These are phyloP conservation scores for Cebus imitator DNA, from an alignment of 2,113 vertebrate genomes.

Conservation along the genomic window DNA sequence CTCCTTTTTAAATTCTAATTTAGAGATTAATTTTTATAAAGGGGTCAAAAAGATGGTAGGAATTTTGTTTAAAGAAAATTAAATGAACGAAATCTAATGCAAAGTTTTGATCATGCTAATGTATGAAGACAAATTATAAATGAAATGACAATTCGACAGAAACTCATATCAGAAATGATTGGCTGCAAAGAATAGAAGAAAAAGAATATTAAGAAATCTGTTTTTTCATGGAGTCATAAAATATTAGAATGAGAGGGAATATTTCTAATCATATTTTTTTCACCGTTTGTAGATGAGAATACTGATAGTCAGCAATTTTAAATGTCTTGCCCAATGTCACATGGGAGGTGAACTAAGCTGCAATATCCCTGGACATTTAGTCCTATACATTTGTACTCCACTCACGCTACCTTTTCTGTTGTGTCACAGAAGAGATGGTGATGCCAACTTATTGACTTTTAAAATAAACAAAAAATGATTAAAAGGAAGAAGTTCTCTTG, in stretches of 20 bases:
- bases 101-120: neutral
- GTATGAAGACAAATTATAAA: neutral
- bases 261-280: neutral
- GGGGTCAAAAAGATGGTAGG: neutral
- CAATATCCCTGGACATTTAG: neutral
- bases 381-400: fast-evolving
- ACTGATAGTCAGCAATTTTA: neutral
- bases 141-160: neutral
- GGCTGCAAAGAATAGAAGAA: neutral
- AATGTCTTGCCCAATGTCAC: neutral
- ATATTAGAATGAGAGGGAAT: neutral
- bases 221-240: neutral
- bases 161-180: neutral
- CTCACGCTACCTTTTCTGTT: neutral
- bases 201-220: neutral
- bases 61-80: neutral
- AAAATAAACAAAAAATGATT: neutral
- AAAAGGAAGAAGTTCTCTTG: neutral
- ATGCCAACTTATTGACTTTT: neutral
- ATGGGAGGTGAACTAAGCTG: neutral
- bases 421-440: neutral
- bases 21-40: neutral
- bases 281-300: neutral
- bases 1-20: neutral
- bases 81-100: neutral